Evolutionary conservation across 2,797 vertebrate genomes (phyloP).

Genomic region (Siniperca undulata): DNA sequence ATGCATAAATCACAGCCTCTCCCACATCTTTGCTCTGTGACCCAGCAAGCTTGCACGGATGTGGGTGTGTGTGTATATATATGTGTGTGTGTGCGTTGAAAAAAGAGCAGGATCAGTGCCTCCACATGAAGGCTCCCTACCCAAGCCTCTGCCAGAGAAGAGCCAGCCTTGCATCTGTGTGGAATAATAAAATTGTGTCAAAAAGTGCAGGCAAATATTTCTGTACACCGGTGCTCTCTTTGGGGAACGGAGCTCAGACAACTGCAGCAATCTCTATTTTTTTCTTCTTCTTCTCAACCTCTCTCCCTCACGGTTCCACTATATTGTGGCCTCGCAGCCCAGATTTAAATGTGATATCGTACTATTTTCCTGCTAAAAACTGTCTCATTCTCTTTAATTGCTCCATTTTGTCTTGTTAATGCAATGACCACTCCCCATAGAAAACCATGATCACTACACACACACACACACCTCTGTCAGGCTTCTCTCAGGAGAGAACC

Average conservation of each 20-base stretch:
- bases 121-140: conserved; percentile 64
- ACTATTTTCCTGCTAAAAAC: conserved; percentile 27
- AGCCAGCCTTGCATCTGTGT: conserved; percentile 60
- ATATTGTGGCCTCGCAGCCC: conserved; percentile 29
- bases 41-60: conserved; percentile 6
- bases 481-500: conserved; percentile 52
- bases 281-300: conserved; percentile 10
- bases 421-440: conserved; percentile 51
- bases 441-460: conserved; percentile 27
- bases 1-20: conserved; percentile 56
- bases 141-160: conserved; percentile 55
- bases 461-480: conserved; percentile 15
- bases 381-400: conserved; percentile 41
- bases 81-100: background rate
- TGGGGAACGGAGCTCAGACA: conserved; percentile 43
- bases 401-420: conserved; percentile 59
- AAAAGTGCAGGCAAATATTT: conserved; percentile 70
- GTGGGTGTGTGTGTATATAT: background rate
- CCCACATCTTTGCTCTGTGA: conserved; percentile 47
- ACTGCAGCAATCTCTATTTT: conserved; percentile 35
- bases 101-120: conserved; percentile 57
- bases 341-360: conserved; percentile 39
- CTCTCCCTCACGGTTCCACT: conserved; percentile 9
- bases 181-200: conserved; percentile 75
- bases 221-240: conserved; percentile 43